Evolutionary conservation across 2,113 vertebrate genomes (phyloP), one percentile per base, ranked within the genome.

Genomic region (Brachionichthys hirsutus): DNA sequence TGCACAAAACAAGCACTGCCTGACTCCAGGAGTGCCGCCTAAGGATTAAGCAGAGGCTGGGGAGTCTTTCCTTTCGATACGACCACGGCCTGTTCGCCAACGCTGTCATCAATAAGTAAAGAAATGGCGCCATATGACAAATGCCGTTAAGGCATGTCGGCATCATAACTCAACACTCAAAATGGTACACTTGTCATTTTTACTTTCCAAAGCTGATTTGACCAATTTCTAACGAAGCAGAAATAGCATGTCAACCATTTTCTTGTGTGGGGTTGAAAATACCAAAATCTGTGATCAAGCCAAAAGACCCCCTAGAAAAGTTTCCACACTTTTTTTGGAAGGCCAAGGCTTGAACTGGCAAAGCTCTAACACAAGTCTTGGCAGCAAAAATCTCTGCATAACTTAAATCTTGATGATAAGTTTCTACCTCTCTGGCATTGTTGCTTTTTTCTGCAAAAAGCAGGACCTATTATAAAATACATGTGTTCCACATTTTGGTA

Each of bases 41-140:
- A 78, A 9, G 38, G 46, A 16, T 30, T 62, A 20, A 54, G 19
- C 0, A 19, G 41, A n/a, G 62, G 18, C 35, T 17, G 4, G 0
- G n/a, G 1, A 43, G 47, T 78, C 77, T 88, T 88, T 43, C 89
- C 78, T 77, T 90, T 70, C 0, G 85, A 75, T 1, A 88, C 84
- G 53, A 93, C 88, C 65, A 93, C 84, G 2, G 91, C 81, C 50
- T 94, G 78, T 4, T 90, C 82, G 0, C 94, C 94, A 7, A 95
- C 78, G 34, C 91, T 80, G 60, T 91, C 92, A 0, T 91, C 89
- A 0, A 95, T 93, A 19, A 95, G 91, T 54, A 95, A 70, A 1
- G 94, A 94, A 48, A 95, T 93, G 0, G 94, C 94, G 8, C 93
- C 92, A 70, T 95, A n/a, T n/a, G n/a, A 12, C 42, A 3, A 72